Conservation (phyloP, 2,888 invertebrate genomes). For the Automeris io region DNA sequence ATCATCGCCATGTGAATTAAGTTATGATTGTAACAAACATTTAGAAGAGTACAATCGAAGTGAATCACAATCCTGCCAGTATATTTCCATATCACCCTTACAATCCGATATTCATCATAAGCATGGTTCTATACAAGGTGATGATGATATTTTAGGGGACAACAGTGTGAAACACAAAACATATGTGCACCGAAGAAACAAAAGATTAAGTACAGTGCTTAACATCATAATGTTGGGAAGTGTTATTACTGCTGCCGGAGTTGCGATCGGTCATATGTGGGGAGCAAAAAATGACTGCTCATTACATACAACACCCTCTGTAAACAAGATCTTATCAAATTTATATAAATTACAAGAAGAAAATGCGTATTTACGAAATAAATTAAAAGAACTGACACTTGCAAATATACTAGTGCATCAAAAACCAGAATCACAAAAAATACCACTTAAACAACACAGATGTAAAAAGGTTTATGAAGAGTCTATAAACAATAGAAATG, state of each 20-base stretch:
- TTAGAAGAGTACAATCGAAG: constrained; percentile 32
- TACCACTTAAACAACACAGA: constrained; percentile 40
- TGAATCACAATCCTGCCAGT: constrained; percentile 27
- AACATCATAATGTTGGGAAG: constrained; percentile 68
- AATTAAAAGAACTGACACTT: constrained; percentile 55
- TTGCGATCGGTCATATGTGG: constrained; percentile 73
- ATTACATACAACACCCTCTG: constrained; percentile 47
- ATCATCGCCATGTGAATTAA: constrained; percentile 34
- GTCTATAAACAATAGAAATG: constrained; percentile 46
- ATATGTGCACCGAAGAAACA: constrained; percentile 68
- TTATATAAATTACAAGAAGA: constrained; percentile 71
- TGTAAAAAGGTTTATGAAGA: constrained; percentile 66
- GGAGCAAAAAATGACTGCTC: constrained; percentile 64
- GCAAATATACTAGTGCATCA: constrained; percentile 36
- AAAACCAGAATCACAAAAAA: constrained; percentile 31
- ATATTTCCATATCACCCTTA: constrained; percentile 29
- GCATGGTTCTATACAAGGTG: constrained; percentile 35
- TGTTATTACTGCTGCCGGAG: constrained; percentile 67
- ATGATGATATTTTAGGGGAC: constrained; percentile 50
- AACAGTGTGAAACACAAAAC: constrained; percentile 54
- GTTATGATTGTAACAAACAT: constrained; percentile 32
- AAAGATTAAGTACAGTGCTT: constrained; percentile 62
- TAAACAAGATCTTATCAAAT: constrained; percentile 67
- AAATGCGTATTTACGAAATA: constrained; percentile 59
- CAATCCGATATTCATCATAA: constrained; percentile 27